Base-by-base conservation (phyloP, 1,140 invertebrate genomes). In the Neoseiulus cucumeris region DNA sequence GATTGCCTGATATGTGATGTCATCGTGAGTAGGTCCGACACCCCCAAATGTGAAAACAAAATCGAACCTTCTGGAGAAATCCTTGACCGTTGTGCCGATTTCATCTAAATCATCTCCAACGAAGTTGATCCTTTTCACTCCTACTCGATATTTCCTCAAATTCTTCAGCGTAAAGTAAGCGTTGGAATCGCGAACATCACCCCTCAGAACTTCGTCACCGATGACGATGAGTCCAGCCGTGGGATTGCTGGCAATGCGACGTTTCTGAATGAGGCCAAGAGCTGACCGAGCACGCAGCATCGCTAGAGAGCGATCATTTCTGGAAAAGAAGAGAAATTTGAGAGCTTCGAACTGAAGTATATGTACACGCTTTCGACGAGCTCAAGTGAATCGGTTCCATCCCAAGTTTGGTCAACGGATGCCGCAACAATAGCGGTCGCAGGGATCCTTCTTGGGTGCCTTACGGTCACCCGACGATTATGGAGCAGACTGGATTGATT, bases 121-220 rank as follows among this genome's bases (percentile, higher is more conserved):
- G 7, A 87, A 80, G 64, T 82, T 81, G 69, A 89, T 82, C 81
- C 84, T 81, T 67, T 76, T 73, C 28, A 87, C 81, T 74, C 79
- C 80, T 14, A 87, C 79, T 69, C 85, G 86, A 68, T 81, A 75
- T 29, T 79, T 73, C 70, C 82, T 82, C 4, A 89, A 75, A 65
- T 81, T 76, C 74, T 81, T 79, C 66, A 81, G 80, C 6, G 87
- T 75, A 71, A 83, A 87, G 68, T 79, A 73, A 1, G 85, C 85
- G 75, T 89, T 90, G 20, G 82, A 83, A 72, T 90, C 87, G 44
- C 72, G 74, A 5, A 84, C 82, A 72, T 86, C 82, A 4, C 85
- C 87, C 76, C 87, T 88, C n/a, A 89, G 74, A 70, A 90, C 85
- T 77, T 90, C 87, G 79, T 90, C 85, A 18, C 87, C 87, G 73